Conservation (phyloP, 2,797 vertebrate genomes). For the Prunella strophiata region DNA sequence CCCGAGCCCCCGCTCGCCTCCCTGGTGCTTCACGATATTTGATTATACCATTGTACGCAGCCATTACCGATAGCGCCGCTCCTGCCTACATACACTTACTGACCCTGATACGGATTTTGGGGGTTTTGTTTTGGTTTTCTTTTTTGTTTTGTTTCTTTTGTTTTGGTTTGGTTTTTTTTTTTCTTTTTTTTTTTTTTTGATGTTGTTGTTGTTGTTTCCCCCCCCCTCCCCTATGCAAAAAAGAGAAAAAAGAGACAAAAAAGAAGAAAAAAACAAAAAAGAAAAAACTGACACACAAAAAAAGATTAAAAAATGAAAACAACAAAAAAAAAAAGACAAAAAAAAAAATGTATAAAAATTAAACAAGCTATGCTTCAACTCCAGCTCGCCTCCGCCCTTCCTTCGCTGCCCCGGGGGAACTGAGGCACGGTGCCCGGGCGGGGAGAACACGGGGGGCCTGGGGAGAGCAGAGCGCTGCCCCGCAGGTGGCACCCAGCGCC, state of each 20-base stretch:
- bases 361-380: constrained; percentile 91
- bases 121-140: not conserved
- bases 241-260: constrained; percentile 62
- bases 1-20: constrained; percentile 12
- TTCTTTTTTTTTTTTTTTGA: not conserved
- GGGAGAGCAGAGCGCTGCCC: not conserved
- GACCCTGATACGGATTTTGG: constrained; percentile 81
- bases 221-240: constrained; percentile 91
- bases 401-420: not conserved
- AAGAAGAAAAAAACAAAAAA: constrained; percentile 69
- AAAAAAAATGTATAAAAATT: constrained; percentile 80
- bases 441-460: not conserved
- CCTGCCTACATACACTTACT: constrained; percentile 84
- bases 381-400: constrained; percentile 45
- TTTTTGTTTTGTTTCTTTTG: not conserved
- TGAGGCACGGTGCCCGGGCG: not conserved
- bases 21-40: constrained; percentile 85
- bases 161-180: not conserved
- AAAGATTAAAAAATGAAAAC: constrained; percentile 62
- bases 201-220: not conserved
- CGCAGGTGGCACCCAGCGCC: not conserved
- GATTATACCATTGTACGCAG: constrained; percentile 87
- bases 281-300: constrained; percentile 31
- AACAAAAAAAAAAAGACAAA: not conserved
- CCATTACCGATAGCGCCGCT: constrained; percentile 82